These are phyloP conservation scores for Anabacerthia variegaticeps DNA, from an alignment of 2,797 vertebrate species.

Conservation along the genomic window DNA sequence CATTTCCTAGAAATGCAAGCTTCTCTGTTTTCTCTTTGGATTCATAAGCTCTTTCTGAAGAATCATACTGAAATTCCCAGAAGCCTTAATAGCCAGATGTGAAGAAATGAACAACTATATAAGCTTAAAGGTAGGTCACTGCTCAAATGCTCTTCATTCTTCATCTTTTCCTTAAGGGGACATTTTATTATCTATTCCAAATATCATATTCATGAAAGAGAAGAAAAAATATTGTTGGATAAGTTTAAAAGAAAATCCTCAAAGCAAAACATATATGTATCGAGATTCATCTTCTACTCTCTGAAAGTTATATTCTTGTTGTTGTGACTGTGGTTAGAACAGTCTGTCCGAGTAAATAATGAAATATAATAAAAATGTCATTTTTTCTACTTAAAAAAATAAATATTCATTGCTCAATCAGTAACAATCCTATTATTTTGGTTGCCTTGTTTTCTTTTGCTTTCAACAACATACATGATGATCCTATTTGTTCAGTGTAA, in stretches of 20 bases:
- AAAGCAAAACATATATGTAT: not conserved
- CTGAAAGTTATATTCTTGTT: not conserved
- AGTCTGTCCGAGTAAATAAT: not conserved
- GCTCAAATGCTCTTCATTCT: not conserved
- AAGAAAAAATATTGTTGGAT: not conserved
- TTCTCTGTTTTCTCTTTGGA: not conserved
- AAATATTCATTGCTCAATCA: not conserved
- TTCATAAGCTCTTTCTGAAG: slow-evolving; percentile 2
- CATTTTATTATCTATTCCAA: not conserved
- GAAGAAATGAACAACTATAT: not conserved
- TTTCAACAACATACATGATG: not conserved
- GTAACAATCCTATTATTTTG: not conserved
- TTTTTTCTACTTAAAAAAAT: not conserved
- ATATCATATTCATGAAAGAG: not conserved
- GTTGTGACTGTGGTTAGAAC: not conserved
- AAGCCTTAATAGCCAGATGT: not conserved
- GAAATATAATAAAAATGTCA: not conserved
- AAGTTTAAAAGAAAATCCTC: not conserved
- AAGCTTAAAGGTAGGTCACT: not conserved
- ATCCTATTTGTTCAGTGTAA: not conserved
- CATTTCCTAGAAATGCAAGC: not conserved
- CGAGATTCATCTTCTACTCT: not conserved
- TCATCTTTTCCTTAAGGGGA: not conserved
- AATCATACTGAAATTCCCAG: not conserved
- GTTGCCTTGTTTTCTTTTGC: not conserved